Evolutionary conservation across 2,797 vertebrate genomes (phyloP).

Genomic region (Yasuhikotakia modesta): DNA sequence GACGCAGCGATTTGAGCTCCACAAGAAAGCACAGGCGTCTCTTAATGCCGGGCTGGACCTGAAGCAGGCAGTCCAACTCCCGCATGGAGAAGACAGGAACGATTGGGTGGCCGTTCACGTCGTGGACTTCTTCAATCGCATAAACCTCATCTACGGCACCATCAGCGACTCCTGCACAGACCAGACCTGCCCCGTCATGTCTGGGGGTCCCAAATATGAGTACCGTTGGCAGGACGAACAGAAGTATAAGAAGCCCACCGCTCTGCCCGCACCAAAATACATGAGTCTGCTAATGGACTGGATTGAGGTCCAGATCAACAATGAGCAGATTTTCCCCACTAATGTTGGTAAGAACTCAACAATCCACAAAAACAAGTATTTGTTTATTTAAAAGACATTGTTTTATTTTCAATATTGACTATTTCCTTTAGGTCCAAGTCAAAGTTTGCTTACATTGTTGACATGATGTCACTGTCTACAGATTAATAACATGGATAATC

Average conservation of each 20-base stretch:
- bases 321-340: constrained; percentile 93
- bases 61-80: constrained; percentile 89
- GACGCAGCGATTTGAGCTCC: constrained; percentile 92
- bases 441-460: not conserved
- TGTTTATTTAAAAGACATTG: no score
- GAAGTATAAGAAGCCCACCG: constrained; percentile 87
- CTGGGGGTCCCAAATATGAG: constrained; percentile 91
- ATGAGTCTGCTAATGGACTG: constrained; percentile 97
- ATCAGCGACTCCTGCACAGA: constrained; percentile 92
- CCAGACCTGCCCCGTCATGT: constrained; percentile 90
- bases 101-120: constrained; percentile 98
- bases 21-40: constrained; percentile 95
- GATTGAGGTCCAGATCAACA: constrained; percentile 97
- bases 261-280: constrained; percentile 89
- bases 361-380: not conserved
- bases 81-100: constrained; percentile 86
- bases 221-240: constrained; percentile 95
- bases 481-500: not conserved
- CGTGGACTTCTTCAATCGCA: constrained; percentile 97
- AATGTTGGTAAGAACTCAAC: constrained; percentile 83
- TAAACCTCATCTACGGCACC: constrained; percentile 98
- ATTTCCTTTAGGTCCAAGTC: not conserved
- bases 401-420: not conserved
- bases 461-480: not conserved
- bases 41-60: constrained; percentile 92